These are phyloP conservation scores for Acronicta leporina DNA, from an alignment of 2,888 invertebrate genomes.

Conservation along the genomic window DNA sequence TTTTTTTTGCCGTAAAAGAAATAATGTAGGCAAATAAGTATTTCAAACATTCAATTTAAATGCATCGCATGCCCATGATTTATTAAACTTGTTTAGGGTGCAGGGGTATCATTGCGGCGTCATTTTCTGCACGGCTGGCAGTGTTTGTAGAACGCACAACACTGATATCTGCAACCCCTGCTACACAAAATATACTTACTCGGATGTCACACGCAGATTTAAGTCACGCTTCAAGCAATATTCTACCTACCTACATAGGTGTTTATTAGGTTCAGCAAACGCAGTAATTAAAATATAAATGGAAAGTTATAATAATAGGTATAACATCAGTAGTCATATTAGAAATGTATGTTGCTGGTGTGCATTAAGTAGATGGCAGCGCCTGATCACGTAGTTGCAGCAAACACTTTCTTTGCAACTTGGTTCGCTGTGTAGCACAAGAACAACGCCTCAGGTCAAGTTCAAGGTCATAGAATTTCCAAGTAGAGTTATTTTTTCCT, in stretches of 20 bases:
- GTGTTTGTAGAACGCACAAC: slow-evolving; percentile 71
- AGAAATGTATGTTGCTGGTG: not conserved
- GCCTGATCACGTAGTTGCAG: slow-evolving; percentile 29
- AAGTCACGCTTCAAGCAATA: not conserved
- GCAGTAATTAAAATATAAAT: slow-evolving; percentile 1
- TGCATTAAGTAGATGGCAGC: slow-evolving; percentile 10
- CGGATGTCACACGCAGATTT: slow-evolving; percentile 22
- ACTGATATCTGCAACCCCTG: slow-evolving; percentile 40
- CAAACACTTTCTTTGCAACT: slow-evolving; percentile 34
- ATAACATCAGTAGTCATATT: no score
- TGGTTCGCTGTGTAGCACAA: slow-evolving; percentile 1
- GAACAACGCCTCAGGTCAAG: slow-evolving; percentile 3
- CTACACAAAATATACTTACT: slow-evolving; percentile 17
- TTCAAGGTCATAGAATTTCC: not conserved
- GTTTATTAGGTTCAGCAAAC: not conserved
- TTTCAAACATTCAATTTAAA: slow-evolving; percentile 30
- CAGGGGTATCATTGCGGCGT: slow-evolving; percentile 74
- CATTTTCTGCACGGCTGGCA: slow-evolving; percentile 72
- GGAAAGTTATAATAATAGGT: no score
- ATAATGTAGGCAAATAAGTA: not conserved
- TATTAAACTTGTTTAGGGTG: slow-evolving; percentile 60
- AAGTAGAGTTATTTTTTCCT: not conserved
- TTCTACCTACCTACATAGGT: not conserved
- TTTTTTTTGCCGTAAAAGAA: not conserved
- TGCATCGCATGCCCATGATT: slow-evolving; percentile 47